Evolutionary conservation across 2,888 invertebrate species (phyloP).

Genomic region (Diarsia brunnea): DNA sequence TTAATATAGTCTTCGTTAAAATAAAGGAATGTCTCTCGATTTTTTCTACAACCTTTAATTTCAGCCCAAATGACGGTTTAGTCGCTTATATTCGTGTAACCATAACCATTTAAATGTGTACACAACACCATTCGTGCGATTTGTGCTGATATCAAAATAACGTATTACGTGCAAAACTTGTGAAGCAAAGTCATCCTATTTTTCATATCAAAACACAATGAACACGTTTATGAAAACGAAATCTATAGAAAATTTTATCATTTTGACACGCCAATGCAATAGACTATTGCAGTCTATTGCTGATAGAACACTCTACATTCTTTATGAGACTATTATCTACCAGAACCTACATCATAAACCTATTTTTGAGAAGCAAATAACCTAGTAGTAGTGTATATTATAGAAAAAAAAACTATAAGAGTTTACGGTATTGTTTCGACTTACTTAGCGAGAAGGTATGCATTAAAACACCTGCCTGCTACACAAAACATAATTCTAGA

Average conservation of each 20-base stretch:
- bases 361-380: conserved; percentile 35
- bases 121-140: conserved; percentile 66
- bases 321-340: conserved; percentile 20
- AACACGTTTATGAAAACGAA: conserved; percentile 18
- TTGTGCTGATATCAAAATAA: conserved; percentile 65
- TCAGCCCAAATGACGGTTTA: conserved; percentile 35
- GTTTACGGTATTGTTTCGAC: conserved; percentile 47
- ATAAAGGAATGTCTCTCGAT: conserved; percentile 36
- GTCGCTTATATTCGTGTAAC: conserved; percentile 46
- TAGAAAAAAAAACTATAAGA: conserved; percentile 29
- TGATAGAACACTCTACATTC: conserved; percentile 41
- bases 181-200: conserved; percentile 56
- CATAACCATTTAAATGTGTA: conserved; percentile 54
- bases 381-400: conserved; percentile 25
- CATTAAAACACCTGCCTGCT: conserved; percentile 58
- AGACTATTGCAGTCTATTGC: background rate
- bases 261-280: conserved; percentile 8
- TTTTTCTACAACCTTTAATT: conserved; percentile 41
- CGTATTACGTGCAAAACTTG: conserved; percentile 65
- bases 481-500: conserved; percentile 52
- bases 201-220: conserved; percentile 40
- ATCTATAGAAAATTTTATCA: conserved; percentile 17
- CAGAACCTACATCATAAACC: conserved; percentile 30
- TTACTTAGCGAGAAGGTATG: conserved; percentile 58
- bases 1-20: conserved; percentile 34